Conservation (phyloP, 2,113 vertebrate species). For the Rhabdornis inornatus region DNA sequence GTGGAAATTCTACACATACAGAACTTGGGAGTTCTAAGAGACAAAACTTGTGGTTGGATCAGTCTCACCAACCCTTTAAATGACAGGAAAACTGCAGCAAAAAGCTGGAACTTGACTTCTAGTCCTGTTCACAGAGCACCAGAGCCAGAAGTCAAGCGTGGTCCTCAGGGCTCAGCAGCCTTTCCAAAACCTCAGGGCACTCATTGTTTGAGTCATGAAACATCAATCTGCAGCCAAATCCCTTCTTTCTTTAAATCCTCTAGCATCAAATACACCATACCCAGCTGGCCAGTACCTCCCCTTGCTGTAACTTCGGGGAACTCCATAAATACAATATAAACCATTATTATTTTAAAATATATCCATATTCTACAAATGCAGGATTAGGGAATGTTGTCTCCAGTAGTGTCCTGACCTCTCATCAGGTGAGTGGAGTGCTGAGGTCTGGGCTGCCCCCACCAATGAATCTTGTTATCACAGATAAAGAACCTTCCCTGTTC, state of each 20-base stretch:
- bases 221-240: neutral
- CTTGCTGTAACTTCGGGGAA: neutral
- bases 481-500: neutral
- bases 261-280: neutral
- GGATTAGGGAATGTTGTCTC: neutral
- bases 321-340: too few species aligned
- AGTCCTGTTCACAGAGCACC: neutral
- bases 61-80: too few species aligned
- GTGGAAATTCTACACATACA: neutral
- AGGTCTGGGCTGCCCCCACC: neutral
- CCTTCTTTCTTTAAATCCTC: neutral
- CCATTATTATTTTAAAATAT: neutral
- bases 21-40: neutral
- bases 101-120: neutral
- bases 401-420: neutral
- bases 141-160: fast-evolving
- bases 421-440: neutral
- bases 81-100: neutral
- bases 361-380: too few species aligned
- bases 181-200: neutral
- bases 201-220: neutral
- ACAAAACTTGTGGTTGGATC: neutral
- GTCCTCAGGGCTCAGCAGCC: neutral
- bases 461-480: neutral
- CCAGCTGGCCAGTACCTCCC: neutral